phyloP scores from a whole-genome alignment of 1,140 invertebrate species.

The Mactra quadrangularis region DNA sequence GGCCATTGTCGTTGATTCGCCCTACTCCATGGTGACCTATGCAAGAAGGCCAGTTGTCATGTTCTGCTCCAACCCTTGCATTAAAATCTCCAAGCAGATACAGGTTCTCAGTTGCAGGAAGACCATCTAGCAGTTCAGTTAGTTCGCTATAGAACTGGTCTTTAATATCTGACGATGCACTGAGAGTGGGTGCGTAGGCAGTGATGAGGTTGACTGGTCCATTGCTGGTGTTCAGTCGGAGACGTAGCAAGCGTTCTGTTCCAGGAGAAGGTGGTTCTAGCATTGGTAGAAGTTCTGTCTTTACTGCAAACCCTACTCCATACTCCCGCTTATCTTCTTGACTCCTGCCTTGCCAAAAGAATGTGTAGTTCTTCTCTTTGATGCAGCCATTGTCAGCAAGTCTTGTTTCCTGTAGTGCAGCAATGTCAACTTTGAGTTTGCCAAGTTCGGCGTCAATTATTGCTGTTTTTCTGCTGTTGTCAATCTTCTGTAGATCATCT shows the following conservation, averaged over 20 bases:
- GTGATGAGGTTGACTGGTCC: constrained; percentile 42
- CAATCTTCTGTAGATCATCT: constrained; percentile 20
- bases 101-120: constrained; percentile 31
- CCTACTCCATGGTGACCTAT: constrained; percentile 56
- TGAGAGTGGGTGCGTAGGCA: constrained; percentile 34
- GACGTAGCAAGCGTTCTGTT: constrained; percentile 53
- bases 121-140: constrained; percentile 27
- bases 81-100: constrained; percentile 65
- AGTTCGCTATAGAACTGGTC: constrained; percentile 53
- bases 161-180: constrained; percentile 34
- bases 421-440: constrained; percentile 41
- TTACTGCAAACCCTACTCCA: constrained; percentile 3
- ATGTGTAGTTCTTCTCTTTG: background rate
- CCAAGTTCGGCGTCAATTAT: constrained; percentile 52
- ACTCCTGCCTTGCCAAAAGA: constrained; percentile 5
- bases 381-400: constrained; percentile 18
- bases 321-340: background rate
- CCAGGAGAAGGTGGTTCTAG: constrained; percentile 18
- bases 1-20: constrained; percentile 63
- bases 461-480: constrained; percentile 56
- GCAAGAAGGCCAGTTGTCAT: constrained; percentile 44
- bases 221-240: constrained; percentile 29
- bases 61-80: constrained; percentile 51
- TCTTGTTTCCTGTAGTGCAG: constrained; percentile 49
- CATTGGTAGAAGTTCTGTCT: constrained; percentile 15